These are phyloP conservation scores for Aplodontia rufa DNA, from an alignment of 2,113 vertebrate species.

Conservation along the genomic window DNA sequence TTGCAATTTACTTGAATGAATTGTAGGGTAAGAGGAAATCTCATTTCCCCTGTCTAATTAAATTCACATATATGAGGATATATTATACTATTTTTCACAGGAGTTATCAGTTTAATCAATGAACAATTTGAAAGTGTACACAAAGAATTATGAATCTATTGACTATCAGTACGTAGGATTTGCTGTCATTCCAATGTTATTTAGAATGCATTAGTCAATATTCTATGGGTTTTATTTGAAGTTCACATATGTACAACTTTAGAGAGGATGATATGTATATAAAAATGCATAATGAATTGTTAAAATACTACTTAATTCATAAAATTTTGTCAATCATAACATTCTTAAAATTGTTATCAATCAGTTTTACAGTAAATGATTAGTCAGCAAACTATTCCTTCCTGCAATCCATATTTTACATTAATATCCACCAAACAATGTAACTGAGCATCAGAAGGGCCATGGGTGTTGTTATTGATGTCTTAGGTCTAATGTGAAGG, in stretches of 20 bases:
- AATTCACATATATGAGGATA: not conserved
- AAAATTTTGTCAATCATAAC: not conserved
- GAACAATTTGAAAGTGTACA: not conserved
- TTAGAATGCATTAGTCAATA: not conserved
- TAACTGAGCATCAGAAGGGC: conserved; percentile 75
- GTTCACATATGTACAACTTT: not conserved
- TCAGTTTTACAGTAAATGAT: conserved; percentile 60
- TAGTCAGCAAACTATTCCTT: conserved; percentile 67
- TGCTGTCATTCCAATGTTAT: not conserved
- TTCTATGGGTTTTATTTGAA: not conserved
- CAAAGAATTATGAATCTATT: not conserved
- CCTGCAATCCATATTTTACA: conserved; percentile 71
- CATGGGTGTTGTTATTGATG: conserved; percentile 76
- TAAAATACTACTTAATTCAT: not conserved
- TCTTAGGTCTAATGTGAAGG: conserved; percentile 75
- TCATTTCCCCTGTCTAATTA: not conserved
- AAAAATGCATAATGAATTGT: not conserved
- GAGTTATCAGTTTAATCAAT: not conserved
- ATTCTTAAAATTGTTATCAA: conserved; percentile 12
- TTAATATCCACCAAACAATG: conserved; percentile 75
- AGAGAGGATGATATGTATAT: not conserved
- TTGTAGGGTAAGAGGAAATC: not conserved
- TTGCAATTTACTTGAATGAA: not conserved
- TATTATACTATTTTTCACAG: not conserved
- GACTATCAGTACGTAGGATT: not conserved